Percentiles rank a stretch among this genome's conserved stretches.
Conservation (phyloP, 2,113 vertebrate species). For the Sinocyclocheilus anshuiensis region DNA sequence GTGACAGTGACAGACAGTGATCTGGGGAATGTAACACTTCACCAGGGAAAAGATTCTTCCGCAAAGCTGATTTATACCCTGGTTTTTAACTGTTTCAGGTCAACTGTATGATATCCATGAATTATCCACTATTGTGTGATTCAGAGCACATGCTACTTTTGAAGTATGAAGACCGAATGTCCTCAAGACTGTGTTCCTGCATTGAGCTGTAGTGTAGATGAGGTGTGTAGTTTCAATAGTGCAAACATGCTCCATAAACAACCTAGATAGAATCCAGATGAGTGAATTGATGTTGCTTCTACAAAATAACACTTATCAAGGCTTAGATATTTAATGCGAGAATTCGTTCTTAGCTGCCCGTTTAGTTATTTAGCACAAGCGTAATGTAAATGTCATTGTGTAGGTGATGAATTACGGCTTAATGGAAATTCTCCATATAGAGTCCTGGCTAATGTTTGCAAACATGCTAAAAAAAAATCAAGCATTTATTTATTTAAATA, state of each 20-base stretch:
- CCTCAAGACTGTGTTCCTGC: background rate
- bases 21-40: constrained; percentile 4
- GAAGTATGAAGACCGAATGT: background rate
- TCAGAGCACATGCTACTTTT: background rate
- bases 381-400: constrained; percentile 13
- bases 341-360: background rate
- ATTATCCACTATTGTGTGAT: background rate
- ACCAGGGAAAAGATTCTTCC: constrained; percentile 2
- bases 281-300: constrained; percentile 23
- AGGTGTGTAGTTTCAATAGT: background rate
- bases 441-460: constrained; percentile 24
- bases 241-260: background rate
- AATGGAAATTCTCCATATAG: background rate
- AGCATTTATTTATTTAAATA: background rate
- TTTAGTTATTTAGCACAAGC: constrained; percentile 22
- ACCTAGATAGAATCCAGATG: constrained; percentile 1
- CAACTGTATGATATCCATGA: constrained; percentile 1
- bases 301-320: background rate
- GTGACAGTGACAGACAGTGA: constrained; percentile 7
- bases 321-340: constrained; percentile 2
- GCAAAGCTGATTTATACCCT: background rate
- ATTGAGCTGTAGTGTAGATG: background rate
- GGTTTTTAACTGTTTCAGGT: constrained; percentile 4
- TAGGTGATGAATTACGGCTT: background rate
- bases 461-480: constrained; percentile 6